Evolutionary conservation across 2,888 invertebrate species (phyloP).

Genomic region (Epirrita christyi): DNA sequence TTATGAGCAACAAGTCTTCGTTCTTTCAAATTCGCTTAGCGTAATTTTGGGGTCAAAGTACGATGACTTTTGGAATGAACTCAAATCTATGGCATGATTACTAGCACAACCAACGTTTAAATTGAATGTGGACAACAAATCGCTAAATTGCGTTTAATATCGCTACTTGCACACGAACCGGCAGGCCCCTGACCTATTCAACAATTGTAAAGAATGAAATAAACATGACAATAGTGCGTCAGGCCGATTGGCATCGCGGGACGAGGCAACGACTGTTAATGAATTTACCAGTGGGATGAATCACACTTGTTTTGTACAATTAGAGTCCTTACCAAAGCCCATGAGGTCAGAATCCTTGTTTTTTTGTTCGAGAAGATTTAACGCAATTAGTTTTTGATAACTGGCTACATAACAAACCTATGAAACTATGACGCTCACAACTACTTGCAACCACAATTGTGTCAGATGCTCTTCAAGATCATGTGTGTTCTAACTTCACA

Average conservation of each 20-base stretch:
- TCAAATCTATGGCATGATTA: neutral
- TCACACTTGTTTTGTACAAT: neutral
- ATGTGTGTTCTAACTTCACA: neutral
- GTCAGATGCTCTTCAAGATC: too few species aligned
- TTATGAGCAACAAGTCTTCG: too few species aligned
- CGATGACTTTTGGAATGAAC: neutral
- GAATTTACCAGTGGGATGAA: slow-evolving; percentile 1
- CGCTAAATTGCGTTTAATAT: slow-evolving; percentile 16
- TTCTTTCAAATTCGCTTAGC: too few species aligned
- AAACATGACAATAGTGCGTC: slow-evolving; percentile 37
- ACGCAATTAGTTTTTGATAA: neutral
- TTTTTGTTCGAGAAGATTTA: too few species aligned
- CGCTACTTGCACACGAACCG: slow-evolving; percentile 2
- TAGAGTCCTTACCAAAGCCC: too few species aligned
- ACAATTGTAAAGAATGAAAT: slow-evolving; percentile 33
- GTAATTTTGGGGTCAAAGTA: too few species aligned
- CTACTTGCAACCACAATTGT: too few species aligned
- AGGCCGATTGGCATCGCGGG: slow-evolving; percentile 32
- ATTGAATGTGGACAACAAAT: slow-evolving; percentile 9
- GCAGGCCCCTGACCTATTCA: slow-evolving; percentile 38
- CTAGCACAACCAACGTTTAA: slow-evolving; percentile 8
- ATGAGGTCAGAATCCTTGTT: too few species aligned
- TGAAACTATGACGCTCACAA: too few species aligned
- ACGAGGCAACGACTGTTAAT: slow-evolving; percentile 5
- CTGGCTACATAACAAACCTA: too few species aligned